Conservation (phyloP, 2,113 vertebrate species). For the Rhynchomys soricoides region DNA sequence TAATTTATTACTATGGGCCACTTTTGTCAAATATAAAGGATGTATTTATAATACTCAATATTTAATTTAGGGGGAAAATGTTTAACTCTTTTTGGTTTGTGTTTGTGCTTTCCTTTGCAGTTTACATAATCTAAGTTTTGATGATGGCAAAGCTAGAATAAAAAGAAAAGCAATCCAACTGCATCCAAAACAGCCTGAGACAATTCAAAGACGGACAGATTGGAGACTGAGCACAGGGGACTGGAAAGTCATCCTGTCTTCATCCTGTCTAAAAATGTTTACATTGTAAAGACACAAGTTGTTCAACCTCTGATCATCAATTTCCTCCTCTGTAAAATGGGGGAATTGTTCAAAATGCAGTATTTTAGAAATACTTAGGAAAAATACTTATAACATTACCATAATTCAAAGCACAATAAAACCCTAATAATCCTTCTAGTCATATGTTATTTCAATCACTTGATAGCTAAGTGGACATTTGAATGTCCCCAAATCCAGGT, state of each 20-base stretch:
- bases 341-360: background rate
- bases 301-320: background rate
- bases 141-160: background rate
- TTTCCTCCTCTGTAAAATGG: constrained; percentile 51
- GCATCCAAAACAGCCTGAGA: rapidly evolving
- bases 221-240: background rate
- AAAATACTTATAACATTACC: background rate
- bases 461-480: background rate
- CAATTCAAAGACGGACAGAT: background rate
- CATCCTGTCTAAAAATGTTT: background rate
- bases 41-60: constrained; percentile 64
- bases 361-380: background rate
- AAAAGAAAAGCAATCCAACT: constrained; percentile 22
- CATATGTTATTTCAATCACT: background rate
- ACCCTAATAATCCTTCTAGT: background rate
- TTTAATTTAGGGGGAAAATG: constrained; percentile 44
- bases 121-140: background rate
- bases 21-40: constrained; percentile 76
- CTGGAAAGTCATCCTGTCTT: background rate
- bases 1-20: constrained; percentile 79
- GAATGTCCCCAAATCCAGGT: background rate
- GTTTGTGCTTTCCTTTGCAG: constrained; percentile 47
- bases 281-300: background rate
- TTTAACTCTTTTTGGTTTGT: constrained; percentile 60
- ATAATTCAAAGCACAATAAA: background rate